A percentile compares a stretch with the other conserved stretches of the same genome.
These are phyloP conservation scores for Rhynchonycteris naso DNA, from an alignment of 2,797 vertebrate species.

Conservation along the genomic window DNA sequence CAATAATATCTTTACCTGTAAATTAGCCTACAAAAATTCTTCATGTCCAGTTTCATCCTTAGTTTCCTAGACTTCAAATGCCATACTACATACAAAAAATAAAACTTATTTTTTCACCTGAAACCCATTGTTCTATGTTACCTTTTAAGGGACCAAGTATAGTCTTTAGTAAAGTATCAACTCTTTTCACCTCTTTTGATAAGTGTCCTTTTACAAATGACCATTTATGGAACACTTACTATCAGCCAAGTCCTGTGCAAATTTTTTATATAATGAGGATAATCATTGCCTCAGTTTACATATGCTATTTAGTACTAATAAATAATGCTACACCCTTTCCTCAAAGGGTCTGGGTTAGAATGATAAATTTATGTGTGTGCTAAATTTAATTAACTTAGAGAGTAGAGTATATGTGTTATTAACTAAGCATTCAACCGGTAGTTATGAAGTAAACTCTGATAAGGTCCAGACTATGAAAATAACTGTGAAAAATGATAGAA, in stretches of 20 bases:
- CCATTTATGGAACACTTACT: not conserved
- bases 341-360: not conserved
- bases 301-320: not conserved
- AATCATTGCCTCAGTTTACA: not conserved
- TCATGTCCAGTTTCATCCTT: not conserved
- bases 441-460: not conserved
- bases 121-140: not conserved
- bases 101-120: not conserved
- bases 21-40: not conserved
- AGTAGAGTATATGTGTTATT: not conserved
- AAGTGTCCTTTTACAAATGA: not conserved
- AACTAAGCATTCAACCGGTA: not conserved
- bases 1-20: not conserved
- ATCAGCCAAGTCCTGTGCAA: not conserved
- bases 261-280: not conserved
- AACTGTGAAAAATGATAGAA: not conserved
- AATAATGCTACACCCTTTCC: not conserved
- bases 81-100: not conserved
- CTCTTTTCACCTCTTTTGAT: not conserved
- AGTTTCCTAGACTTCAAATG: conserved; percentile 4
- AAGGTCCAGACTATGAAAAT: not conserved
- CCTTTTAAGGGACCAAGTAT: not conserved
- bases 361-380: not conserved
- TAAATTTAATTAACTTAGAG: not conserved
- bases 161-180: not conserved